phyloP scores from a whole-genome alignment of 2,113 vertebrate genomes.

The Coryphaenoides rupestris region DNA sequence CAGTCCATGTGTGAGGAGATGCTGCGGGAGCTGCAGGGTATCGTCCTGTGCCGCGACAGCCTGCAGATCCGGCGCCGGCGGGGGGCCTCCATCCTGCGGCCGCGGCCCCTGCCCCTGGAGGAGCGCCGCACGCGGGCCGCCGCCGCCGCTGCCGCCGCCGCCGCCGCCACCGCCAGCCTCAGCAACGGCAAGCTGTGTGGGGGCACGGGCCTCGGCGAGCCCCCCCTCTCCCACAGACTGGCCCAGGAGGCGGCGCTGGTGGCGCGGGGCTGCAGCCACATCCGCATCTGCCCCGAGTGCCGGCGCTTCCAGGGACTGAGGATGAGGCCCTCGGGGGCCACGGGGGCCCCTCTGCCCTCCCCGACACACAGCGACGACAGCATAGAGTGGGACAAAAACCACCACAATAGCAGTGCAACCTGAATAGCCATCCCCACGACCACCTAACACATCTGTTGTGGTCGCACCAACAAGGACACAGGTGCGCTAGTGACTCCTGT shows the following conservation, averaged over 20 bases:
- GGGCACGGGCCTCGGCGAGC: slow-evolving; percentile 82
- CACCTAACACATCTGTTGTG: slow-evolving; percentile 6
- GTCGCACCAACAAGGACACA: not conserved
- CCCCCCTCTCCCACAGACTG: slow-evolving; percentile 88
- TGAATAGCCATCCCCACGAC: slow-evolving; percentile 71
- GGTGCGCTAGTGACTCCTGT: slow-evolving; percentile 32
- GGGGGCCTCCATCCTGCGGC: slow-evolving; percentile 57
- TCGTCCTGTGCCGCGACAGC: slow-evolving; percentile 91
- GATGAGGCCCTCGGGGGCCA: slow-evolving; percentile 67
- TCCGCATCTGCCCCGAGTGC: slow-evolving; percentile 94
- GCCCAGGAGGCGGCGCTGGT: slow-evolving; percentile 89
- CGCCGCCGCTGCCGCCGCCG: slow-evolving; percentile 72
- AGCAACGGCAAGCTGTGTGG: slow-evolving; percentile 92
- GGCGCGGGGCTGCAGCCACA: slow-evolving; percentile 90
- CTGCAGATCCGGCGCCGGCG: slow-evolving; percentile 82
- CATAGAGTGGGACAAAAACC: slow-evolving; percentile 92
- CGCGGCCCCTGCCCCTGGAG: slow-evolving; percentile 76
- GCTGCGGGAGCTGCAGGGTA: slow-evolving; percentile 90
- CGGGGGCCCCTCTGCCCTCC: slow-evolving; percentile 68
- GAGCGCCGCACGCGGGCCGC: slow-evolving; percentile 75
- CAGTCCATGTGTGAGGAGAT: slow-evolving; percentile 96
- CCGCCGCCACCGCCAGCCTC: slow-evolving; percentile 78
- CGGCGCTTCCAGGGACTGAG: slow-evolving; percentile 91
- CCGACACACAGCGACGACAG: slow-evolving; percentile 89
- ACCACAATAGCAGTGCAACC: slow-evolving; percentile 96